Conservation (phyloP, 2,113 vertebrate genomes). For the Notothenia coriiceps region DNA sequence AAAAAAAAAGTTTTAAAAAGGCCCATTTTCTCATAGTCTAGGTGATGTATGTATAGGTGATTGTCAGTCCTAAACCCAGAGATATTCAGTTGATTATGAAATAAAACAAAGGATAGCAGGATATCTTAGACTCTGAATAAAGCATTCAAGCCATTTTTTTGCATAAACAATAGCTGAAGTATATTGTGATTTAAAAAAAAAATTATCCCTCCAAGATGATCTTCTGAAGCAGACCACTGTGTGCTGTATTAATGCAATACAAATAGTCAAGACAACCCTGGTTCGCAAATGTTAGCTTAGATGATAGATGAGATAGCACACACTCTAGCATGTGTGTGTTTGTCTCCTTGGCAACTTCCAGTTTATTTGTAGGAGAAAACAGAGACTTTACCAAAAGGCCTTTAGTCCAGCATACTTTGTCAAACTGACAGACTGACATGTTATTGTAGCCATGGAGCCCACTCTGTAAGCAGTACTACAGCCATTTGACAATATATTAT, state of each 20-base stretch:
- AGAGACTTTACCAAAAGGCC: constrained; percentile 24
- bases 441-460: constrained; percentile 47
- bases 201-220: background rate
- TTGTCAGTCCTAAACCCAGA: no score
- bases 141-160: no score
- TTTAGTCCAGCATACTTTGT: constrained; percentile 40
- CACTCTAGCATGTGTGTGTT: constrained; percentile 22
- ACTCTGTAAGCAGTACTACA: constrained; percentile 16
- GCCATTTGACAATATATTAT: constrained; percentile 31
- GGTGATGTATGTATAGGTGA: no score
- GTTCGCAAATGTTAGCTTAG: background rate
- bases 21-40: no score
- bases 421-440: constrained; percentile 55
- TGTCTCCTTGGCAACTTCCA: constrained; percentile 42
- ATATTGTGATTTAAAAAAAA: background rate
- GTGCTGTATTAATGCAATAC: background rate
- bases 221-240: background rate
- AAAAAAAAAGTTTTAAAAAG: no score
- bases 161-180: no score
- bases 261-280: background rate
- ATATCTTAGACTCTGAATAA: no score
- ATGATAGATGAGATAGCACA: constrained; percentile 36
- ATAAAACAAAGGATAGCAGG: no score
- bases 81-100: no score
- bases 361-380: constrained; percentile 53